Conservation (phyloP, 2,797 vertebrate genomes). For the Microctenopoma lineatum region DNA sequence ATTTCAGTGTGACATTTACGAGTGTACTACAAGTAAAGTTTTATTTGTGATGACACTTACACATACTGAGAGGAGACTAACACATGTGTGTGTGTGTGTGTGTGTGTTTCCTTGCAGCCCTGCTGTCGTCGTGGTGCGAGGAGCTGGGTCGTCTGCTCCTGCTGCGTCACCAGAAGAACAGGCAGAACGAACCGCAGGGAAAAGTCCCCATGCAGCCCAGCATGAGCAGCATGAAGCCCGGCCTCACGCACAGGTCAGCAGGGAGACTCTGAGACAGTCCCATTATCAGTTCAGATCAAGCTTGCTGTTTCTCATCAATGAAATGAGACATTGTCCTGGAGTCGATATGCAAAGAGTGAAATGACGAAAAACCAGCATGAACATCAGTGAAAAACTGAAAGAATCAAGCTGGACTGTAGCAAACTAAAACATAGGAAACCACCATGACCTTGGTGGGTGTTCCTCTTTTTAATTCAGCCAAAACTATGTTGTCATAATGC, state of each 20-base stretch:
- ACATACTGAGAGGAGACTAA: slow-evolving; percentile 26
- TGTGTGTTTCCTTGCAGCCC: slow-evolving; percentile 81
- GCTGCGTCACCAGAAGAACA: slow-evolving; percentile 99
- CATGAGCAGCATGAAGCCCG: slow-evolving; percentile 99
- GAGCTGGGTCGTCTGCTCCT: slow-evolving; percentile 97
- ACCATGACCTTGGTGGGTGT: neutral
- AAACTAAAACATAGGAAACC: neutral
- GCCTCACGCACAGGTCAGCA: slow-evolving; percentile 96
- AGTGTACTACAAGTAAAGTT: neutral
- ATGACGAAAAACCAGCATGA: neutral
- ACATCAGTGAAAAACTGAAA: neutral
- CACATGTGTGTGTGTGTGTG: neutral
- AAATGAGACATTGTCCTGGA: neutral
- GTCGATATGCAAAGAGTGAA: neutral
- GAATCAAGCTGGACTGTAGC: neutral
- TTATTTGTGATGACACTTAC: slow-evolving; percentile 1
- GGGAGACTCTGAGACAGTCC: slow-evolving; percentile 23
- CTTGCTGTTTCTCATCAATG: too few relatives aligned
- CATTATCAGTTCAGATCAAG: neutral
- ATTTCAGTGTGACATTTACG: slow-evolving; percentile 4
- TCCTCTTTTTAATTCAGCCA: neutral
- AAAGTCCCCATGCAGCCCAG: slow-evolving; percentile 98
- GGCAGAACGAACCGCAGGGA: slow-evolving; percentile 95
- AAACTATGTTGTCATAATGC: too few relatives aligned
- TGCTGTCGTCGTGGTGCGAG: slow-evolving; percentile 99